Evolutionary conservation across 2,797 vertebrate genomes (phyloP).

Genomic region (Amphiprion clarkii): DNA sequence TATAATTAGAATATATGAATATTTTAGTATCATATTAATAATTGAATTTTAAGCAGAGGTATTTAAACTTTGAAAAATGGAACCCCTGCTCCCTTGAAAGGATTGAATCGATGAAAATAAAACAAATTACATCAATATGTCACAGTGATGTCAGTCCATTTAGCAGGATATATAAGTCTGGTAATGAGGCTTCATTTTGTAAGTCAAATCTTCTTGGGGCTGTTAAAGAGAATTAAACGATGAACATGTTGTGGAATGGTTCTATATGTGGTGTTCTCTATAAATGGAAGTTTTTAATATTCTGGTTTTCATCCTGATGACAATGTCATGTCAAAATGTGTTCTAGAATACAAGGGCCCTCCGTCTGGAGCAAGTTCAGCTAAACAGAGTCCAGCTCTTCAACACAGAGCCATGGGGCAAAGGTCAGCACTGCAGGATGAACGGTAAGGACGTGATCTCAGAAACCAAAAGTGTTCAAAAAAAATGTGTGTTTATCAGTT

Average conservation of each 20-base stretch:
- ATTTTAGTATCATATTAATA: constrained; percentile 29
- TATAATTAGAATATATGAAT: constrained; percentile 29
- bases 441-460: constrained; percentile 80
- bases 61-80: constrained; percentile 8
- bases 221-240: background rate
- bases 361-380: constrained; percentile 95
- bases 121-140: background rate
- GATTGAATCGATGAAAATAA: constrained; percentile 17
- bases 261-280: background rate
- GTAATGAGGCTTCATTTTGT: background rate
- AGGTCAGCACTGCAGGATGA: constrained; percentile 85
- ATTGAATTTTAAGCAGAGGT: constrained; percentile 16
- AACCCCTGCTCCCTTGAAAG: background rate
- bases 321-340: constrained; percentile 8
- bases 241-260: background rate
- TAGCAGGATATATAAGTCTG: background rate
- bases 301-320: background rate
- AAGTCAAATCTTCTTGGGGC: background rate
- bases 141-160: background rate
- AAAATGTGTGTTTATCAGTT: no score
- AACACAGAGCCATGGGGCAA: constrained; percentile 88
- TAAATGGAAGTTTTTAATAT: background rate
- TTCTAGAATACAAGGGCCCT: constrained; percentile 94
- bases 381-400: constrained; percentile 94
- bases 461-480: background rate